These are phyloP conservation scores for Trichonephila clavipes DNA, from an alignment of 1,140 invertebrate species.

Conservation along the genomic window DNA sequence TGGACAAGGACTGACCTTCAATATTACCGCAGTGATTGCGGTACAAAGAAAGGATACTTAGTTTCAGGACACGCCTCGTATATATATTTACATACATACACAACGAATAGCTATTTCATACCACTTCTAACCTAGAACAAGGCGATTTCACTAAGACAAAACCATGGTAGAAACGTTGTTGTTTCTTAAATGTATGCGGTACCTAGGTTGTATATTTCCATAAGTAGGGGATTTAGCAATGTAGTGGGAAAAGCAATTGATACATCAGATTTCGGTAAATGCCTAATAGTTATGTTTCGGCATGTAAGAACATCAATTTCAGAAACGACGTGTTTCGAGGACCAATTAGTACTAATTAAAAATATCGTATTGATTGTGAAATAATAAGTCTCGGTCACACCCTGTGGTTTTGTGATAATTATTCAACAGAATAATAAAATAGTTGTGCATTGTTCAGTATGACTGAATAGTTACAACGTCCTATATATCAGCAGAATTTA, in stretches of 20 bases:
- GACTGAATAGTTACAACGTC: not conserved
- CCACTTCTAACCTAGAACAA: not conserved
- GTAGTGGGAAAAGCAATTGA: too few relatives aligned
- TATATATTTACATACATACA: too few relatives aligned
- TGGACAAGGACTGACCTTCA: too few relatives aligned
- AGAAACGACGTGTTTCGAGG: not conserved
- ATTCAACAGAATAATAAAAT: not conserved
- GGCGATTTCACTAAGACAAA: not conserved
- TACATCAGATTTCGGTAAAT: too few relatives aligned
- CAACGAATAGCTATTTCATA: not conserved
- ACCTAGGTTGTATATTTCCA: not conserved
- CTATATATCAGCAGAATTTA: not conserved
- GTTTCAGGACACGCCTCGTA: too few relatives aligned
- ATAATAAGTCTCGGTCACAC: not conserved
- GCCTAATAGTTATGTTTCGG: too few relatives aligned
- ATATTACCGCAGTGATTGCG: too few relatives aligned
- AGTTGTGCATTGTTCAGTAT: too few relatives aligned
- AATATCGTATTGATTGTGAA: not conserved
- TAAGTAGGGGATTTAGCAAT: too few relatives aligned
- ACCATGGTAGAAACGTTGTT: not conserved
- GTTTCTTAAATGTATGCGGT: not conserved
- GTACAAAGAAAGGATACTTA: too few relatives aligned
- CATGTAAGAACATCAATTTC: not conserved
- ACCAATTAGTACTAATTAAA: not conserved
- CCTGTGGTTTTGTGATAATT: not conserved